phyloP scores from a whole-genome alignment of 2,888 invertebrate species.

The Leptinotarsa juncta region DNA sequence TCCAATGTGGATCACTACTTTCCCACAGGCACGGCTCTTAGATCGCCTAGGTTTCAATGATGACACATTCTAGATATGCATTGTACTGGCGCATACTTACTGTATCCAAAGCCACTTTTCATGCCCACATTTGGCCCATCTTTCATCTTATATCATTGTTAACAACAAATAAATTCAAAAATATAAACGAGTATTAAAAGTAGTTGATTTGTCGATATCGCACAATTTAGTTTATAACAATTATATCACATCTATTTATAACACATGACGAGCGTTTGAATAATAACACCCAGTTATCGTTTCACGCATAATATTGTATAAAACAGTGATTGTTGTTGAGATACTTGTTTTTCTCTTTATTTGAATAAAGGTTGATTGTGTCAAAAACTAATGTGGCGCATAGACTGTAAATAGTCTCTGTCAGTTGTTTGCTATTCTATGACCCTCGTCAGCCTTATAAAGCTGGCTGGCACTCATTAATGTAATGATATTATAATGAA shows the following conservation, averaged over 20 bases:
- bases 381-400: conserved; percentile 5
- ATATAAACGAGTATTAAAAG: not conserved
- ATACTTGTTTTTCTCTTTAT: not conserved
- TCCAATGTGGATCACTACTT: too few relatives aligned
- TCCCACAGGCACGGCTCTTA: too few relatives aligned
- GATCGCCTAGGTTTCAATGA: too few relatives aligned
- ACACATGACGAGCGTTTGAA: not conserved
- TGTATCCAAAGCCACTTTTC: too few relatives aligned
- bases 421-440: conserved; percentile 21
- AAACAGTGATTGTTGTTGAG: not conserved
- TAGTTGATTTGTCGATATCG: not conserved
- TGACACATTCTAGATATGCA: too few relatives aligned
- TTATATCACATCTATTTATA: conserved; percentile 15
- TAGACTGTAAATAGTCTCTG: conserved; percentile 4
- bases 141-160: too few relatives aligned
- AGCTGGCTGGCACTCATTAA: conserved; percentile 25
- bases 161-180: not conserved
- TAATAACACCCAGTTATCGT: not conserved
- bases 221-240: not conserved
- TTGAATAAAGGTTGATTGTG: not conserved
- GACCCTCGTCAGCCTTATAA: conserved; percentile 31
- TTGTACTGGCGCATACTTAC: too few relatives aligned
- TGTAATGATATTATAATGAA: conserved; percentile 25
- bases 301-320: not conserved
- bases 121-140: too few relatives aligned